Evolutionary conservation across 2,113 vertebrate genomes (phyloP).

Genomic region (Salvelinus sp.): DNA sequence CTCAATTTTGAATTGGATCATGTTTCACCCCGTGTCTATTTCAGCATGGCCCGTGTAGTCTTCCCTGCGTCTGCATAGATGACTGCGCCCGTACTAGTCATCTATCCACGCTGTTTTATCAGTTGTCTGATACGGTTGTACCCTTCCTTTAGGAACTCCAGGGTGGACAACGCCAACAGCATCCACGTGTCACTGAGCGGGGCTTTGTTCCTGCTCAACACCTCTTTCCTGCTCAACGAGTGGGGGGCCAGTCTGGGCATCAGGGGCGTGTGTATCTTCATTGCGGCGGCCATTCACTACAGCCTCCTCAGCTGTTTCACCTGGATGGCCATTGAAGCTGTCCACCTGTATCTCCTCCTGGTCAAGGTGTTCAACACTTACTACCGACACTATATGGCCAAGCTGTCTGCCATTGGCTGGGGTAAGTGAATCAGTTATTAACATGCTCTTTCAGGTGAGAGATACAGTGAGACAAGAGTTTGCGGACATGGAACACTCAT

Average conservation of each 20-base stretch:
- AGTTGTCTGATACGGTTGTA: not conserved
- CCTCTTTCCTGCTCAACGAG: slow-evolving; percentile 64
- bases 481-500: not conserved
- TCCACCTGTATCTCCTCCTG: slow-evolving; percentile 70
- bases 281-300: slow-evolving; percentile 64
- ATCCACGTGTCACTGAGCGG: slow-evolving; percentile 69
- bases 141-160: slow-evolving; percentile 37
- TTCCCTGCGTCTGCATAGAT: no score
- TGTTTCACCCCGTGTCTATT: no score
- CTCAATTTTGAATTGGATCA: no score
- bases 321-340: slow-evolving; percentile 73
- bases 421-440: slow-evolving; percentile 56
- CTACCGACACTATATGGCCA: slow-evolving; percentile 64
- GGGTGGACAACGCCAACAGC: slow-evolving; percentile 42
- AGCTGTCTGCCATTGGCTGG: slow-evolving; percentile 68
- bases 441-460: slow-evolving; percentile 3
- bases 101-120: no score
- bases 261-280: slow-evolving; percentile 50
- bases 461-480: not conserved
- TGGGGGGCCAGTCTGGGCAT: slow-evolving; percentile 49
- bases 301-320: slow-evolving; percentile 69
- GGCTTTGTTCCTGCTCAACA: slow-evolving; percentile 68
- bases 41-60: no score
- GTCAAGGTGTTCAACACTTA: slow-evolving; percentile 71
- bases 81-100: no score